Percentiles rank a stretch among this genome's conserved stretches.
phyloP scores from a whole-genome alignment of 2,888 invertebrate genomes.

The Pyrgus malvae region DNA sequence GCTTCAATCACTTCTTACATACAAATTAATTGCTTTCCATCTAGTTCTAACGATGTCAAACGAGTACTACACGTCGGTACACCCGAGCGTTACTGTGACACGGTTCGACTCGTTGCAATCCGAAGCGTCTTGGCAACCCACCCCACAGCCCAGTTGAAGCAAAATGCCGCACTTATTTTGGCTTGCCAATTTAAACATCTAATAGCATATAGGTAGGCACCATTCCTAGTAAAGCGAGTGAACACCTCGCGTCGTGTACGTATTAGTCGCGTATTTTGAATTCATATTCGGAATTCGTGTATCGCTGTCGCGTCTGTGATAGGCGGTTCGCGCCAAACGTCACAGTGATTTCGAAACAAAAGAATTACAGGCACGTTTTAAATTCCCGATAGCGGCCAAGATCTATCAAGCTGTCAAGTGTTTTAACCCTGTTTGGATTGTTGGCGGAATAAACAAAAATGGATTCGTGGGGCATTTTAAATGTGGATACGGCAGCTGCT shows the following conservation, averaged over 20 bases:
- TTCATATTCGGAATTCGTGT: slow-evolving; percentile 3
- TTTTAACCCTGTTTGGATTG: slow-evolving; percentile 40
- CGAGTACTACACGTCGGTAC: slow-evolving; percentile 2
- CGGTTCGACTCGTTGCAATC: slow-evolving; percentile 58
- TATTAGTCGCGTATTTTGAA: slow-evolving; percentile 29
- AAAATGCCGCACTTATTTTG: slow-evolving; percentile 81
- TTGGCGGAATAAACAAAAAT: slow-evolving; percentile 57
- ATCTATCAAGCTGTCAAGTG: slow-evolving; percentile 34
- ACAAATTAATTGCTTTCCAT: slow-evolving; percentile 1
- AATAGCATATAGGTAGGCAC: slow-evolving; percentile 43
- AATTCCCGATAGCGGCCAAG: slow-evolving; percentile 36
- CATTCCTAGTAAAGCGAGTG: slow-evolving; percentile 18
- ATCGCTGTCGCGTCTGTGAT: slow-evolving; percentile 18
- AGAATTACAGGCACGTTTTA: slow-evolving; percentile 14
- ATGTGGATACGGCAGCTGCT: slow-evolving; percentile 83
- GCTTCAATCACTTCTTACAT: background rate
- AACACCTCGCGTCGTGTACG: slow-evolving; percentile 23
- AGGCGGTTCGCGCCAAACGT: slow-evolving; percentile 53
- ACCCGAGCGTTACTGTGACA: slow-evolving; percentile 44
- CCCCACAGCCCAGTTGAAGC: slow-evolving; percentile 72
- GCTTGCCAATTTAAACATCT: slow-evolving; percentile 76
- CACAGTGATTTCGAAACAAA: slow-evolving; percentile 34
- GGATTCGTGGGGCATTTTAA: slow-evolving; percentile 88
- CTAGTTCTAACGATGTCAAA: background rate
- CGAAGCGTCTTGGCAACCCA: slow-evolving; percentile 74